Conservation (phyloP, 1,140 invertebrate genomes). For the Magallana angulata region DNA sequence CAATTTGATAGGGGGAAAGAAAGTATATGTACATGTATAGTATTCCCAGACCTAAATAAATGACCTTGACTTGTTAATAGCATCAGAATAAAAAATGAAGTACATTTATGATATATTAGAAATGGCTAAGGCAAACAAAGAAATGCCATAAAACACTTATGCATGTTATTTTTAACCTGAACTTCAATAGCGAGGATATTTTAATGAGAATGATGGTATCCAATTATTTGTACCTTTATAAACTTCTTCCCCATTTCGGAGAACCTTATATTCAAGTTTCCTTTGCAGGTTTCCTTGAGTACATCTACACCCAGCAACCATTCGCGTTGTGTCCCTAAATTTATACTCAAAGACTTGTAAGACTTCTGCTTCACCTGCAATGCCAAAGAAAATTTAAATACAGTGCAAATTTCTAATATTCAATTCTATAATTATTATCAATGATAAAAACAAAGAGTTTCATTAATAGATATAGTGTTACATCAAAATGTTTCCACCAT, state of each 20-base stretch:
- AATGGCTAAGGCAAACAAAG: too few species aligned
- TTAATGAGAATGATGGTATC: too few species aligned
- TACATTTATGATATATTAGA: too few species aligned
- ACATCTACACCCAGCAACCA: constrained; percentile 93
- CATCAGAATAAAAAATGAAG: too few species aligned
- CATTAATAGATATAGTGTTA: not conserved
- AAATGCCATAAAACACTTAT: not conserved
- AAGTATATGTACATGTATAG: too few species aligned
- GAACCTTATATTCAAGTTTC: constrained; percentile 84
- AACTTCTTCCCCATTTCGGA: constrained; percentile 86
- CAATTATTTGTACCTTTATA: constrained; percentile 84
- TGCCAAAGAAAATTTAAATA: not conserved
- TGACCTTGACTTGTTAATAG: too few species aligned
- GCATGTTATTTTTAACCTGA: constrained; percentile 78
- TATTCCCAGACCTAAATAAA: too few species aligned
- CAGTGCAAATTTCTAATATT: not conserved
- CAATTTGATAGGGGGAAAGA: too few species aligned
- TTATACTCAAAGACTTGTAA: constrained; percentile 91
- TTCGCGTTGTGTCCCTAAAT: constrained; percentile 87
- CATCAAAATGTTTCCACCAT: not conserved
- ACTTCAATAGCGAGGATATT: too few species aligned
- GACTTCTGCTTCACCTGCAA: constrained; percentile 90
- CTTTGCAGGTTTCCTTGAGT: constrained; percentile 88
- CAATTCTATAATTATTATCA: not conserved
- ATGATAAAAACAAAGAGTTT: not conserved